Evolutionary conservation across 1,140 invertebrate species (phyloP).

Genomic region (Lerema accius): DNA sequence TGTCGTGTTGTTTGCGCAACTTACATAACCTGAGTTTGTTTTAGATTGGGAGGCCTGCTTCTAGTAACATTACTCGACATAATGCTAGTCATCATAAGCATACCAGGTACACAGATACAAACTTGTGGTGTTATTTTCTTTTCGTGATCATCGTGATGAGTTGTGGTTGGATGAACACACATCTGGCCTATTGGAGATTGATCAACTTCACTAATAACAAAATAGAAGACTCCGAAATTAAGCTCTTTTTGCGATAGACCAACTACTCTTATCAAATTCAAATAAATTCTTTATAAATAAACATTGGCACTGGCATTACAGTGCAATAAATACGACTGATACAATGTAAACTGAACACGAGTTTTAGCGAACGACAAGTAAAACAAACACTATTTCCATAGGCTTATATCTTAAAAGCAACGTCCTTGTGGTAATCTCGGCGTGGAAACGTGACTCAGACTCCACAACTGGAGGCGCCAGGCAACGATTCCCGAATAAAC

Average conservation of each 20-base stretch:
- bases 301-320: conserved; percentile 19
- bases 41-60: conserved; percentile 53
- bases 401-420: conserved; percentile 48
- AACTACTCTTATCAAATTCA: no score
- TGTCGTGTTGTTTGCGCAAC: conserved; percentile 60
- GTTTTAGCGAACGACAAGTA: conserved; percentile 26
- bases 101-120: no score
- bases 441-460: conserved; percentile 63
- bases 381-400: conserved; percentile 42
- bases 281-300: conserved; percentile 2
- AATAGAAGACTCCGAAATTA: no score
- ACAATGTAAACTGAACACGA: conserved; percentile 13
- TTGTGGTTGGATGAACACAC: no score
- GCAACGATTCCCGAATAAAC: conserved; percentile 62
- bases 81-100: conserved; percentile 12
- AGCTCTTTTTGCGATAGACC: no score
- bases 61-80: conserved; percentile 38
- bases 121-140: no score
- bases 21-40: conserved; percentile 71
- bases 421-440: conserved; percentile 68
- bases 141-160: no score
- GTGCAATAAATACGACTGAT: conserved; percentile 25
- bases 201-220: no score
- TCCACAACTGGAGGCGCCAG: conserved; percentile 51
- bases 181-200: no score